Evolutionary conservation across 1,140 invertebrate genomes (phyloP), one percentile per base, ranked within the genome.

Genomic region (Leptopilina boulardi): DNA sequence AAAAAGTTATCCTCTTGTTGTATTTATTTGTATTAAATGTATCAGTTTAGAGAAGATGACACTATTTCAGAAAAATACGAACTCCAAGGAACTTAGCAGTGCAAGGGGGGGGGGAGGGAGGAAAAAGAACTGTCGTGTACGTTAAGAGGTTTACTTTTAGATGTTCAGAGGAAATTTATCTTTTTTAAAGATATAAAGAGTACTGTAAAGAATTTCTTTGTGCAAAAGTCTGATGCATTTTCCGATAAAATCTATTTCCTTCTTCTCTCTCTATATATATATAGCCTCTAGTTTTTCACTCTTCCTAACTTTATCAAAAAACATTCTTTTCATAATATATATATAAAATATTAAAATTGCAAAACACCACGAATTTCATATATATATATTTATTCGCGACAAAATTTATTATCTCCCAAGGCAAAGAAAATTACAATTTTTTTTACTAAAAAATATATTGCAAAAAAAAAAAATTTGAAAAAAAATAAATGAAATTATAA

Each of bases 181-280:
- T 66, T 66, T 66, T 30, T 30, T 66, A 30, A 26, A 26, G 59
- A 66, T 30, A 66, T 66, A 30, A 34, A 23, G 23, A 66, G 59
- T 66, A 66, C 26, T 66, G 26, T 66, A 34, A 30, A 66, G 59
- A 30, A 66, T 30, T 30, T 66, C 26, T 34, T 66, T 66, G 59
- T 66, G 26, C 13, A 30, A 23, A 66, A 66, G 23, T 30, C 59
- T 66, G 59, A 66, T 66, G 59, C 59, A 66, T 13, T 66, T 66
- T 66, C 59, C 59, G 59, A 66, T 66, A 34, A 66, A 34, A 30
- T 66, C 59, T 66, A 66, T 66, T 66, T 66, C 5, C 59, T 66
- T 11, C 26, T 26, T 2, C 26, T n/a, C 26, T 13, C 23, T 1
- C 13, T 30, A 3, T 26, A n/a, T n/a, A n/a, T n/a, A n/a, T n/a